Base-by-base conservation (phyloP, 2,113 vertebrate species). In the Marmota flaviventris region DNA sequence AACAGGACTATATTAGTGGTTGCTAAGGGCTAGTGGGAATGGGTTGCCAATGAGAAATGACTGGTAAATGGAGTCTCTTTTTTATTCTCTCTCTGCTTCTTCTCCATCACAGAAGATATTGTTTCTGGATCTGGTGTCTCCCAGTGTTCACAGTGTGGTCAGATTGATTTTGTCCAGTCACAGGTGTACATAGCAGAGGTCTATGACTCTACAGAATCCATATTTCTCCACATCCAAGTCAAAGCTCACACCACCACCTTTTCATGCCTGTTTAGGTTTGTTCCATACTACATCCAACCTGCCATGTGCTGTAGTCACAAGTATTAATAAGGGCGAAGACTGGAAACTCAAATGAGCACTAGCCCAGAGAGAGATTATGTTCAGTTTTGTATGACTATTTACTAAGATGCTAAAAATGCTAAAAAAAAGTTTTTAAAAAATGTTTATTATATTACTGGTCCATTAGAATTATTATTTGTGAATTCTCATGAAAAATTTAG, bases 281-380 rank as follows among this genome's bases (percentile, higher is more conserved):
- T 32, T 6, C 1, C 16, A 22, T 2, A 0, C 5, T 16, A 18
- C 1, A 7, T 18, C 53, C 24, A n/a, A 24, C 8, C 8, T 11
- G 27, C 32, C 18, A 18, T 11, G 32, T 32, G 18, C n/a, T 87
- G 22, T 53, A 79, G 29, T 14, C 29, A 48, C 27, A 8, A 29
- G 13, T 58, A 39, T 72, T 56, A 67, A 69, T 22, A 78, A 58
- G 2, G 17, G 4, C 48, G 1, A 24, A 25, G 4, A 81, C 84
- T 77, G 34, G 1, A 92, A 82, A 82, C 53, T 27, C 37, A 27
- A 29, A 17, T 70, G 24, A 24, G 32, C 24, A 32, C 39, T 37
- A 84, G 4, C 32, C 12, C 70, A 84, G 70, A 67, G 14, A 85
- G 39, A 69, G 29, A 2, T 53, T 61, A 29, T 42, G 65, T 79